Percentiles rank a stretch among this genome's conserved stretches.
Evolutionary conservation across 2,797 vertebrate species (phyloP).

Genomic region (Propithecus perrieri): DNA sequence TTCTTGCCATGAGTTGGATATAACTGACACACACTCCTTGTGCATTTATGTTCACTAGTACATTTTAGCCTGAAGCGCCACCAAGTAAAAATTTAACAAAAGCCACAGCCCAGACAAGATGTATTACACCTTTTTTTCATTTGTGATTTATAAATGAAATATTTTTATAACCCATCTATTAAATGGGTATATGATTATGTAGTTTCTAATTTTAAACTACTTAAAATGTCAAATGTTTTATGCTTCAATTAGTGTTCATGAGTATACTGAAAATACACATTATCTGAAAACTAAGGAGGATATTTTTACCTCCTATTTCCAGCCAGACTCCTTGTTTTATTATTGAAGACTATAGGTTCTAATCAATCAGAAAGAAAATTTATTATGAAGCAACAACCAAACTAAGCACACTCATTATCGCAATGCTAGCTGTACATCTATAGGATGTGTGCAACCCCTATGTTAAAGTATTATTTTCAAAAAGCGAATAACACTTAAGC

Average conservation of each 20-base stretch:
- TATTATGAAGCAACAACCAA: slow-evolving; percentile 17
- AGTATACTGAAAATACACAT: slow-evolving; percentile 34
- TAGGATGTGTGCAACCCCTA: neutral
- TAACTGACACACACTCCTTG: neutral
- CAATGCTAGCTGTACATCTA: no score
- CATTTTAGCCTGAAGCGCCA: slow-evolving; percentile 23
- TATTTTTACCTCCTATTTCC: neutral
- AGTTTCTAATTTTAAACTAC: slow-evolving; percentile 60
- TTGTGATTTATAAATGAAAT: neutral
- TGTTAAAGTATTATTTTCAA: neutral
- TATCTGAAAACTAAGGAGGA: slow-evolving; percentile 24
- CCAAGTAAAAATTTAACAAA: slow-evolving; percentile 60
- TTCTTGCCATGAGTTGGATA: neutral
- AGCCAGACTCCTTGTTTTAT: neutral
- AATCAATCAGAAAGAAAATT: neutral
- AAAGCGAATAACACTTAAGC: neutral
- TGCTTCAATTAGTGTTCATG: slow-evolving; percentile 60
- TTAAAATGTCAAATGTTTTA: slow-evolving; percentile 66
- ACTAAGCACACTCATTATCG: neutral
- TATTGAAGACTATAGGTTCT: neutral
- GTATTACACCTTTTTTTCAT: neutral
- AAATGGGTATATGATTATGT: slow-evolving; percentile 12
- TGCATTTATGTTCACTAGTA: neutral
- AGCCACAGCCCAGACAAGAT: neutral
- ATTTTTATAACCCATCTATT: neutral